Conservation (phyloP, 2,113 vertebrate genomes). For the Isichthys henryi region DNA sequence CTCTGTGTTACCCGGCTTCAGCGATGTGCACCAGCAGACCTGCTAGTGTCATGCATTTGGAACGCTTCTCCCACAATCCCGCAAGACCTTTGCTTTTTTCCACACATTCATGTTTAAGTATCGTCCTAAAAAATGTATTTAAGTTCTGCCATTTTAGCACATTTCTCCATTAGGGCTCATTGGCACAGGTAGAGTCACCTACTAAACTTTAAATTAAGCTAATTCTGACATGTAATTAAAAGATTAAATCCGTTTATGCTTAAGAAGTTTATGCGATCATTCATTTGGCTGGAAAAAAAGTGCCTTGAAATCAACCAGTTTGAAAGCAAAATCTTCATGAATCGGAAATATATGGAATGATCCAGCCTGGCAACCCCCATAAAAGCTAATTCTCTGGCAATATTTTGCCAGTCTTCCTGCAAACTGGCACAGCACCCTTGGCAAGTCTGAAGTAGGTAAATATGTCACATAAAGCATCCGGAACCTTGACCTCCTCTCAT, state of each 20-base stretch:
- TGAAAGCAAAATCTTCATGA: background rate
- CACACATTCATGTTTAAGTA: background rate
- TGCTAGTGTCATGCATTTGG: background rate
- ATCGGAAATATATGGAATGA: background rate
- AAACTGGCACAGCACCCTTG: background rate
- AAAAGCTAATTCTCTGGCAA: background rate
- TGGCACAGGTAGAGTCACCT: background rate
- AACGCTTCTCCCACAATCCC: background rate
- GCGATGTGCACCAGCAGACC: background rate
- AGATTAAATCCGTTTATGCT: background rate
- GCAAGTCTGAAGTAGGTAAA: background rate
- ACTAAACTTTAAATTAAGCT: background rate
- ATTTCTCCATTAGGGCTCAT: background rate
- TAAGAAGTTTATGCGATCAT: background rate
- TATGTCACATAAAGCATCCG: background rate
- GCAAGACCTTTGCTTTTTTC: background rate
- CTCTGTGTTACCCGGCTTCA: background rate
- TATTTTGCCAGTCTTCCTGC: background rate
- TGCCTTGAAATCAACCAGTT: background rate
- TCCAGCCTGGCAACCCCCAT: background rate
- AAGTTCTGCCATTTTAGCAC: background rate
- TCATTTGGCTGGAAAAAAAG: background rate
- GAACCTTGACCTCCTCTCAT: background rate
- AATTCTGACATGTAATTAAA: background rate
- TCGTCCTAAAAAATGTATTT: background rate